Conservation (phyloP, 2,113 vertebrate genomes). For the Aegithalos caudatus region DNA sequence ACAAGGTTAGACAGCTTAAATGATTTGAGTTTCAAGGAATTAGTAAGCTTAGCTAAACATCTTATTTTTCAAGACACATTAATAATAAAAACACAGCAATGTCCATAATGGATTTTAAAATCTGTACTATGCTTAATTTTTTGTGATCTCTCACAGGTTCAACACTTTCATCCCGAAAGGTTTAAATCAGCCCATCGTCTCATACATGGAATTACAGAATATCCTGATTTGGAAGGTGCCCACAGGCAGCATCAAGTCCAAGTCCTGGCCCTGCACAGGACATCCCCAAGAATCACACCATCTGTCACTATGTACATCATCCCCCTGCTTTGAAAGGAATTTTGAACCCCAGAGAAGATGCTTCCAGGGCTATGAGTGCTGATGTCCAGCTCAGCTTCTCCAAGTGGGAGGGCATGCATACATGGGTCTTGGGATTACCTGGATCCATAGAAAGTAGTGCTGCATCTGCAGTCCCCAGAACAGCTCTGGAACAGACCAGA, state of each 20-base stretch:
- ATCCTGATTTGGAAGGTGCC: not conserved
- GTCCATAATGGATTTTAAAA: conserved; percentile 18
- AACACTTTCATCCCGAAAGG: conserved; percentile 70
- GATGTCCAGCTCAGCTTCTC: not conserved
- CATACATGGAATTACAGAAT: not conserved
- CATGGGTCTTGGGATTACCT: accelerated
- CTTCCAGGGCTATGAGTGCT: conserved; percentile 64
- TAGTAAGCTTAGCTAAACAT: conserved; percentile 72
- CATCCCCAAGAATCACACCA: not conserved
- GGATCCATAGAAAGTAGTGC: not conserved
- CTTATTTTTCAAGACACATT: conserved; percentile 71
- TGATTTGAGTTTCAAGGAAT: conserved; percentile 76
- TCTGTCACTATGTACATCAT: conserved; percentile 10
- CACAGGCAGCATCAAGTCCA: not conserved
- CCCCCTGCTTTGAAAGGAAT: conserved; percentile 54
- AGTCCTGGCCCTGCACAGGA: not conserved
- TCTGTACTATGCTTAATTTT: not conserved
- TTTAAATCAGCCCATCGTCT: conserved; percentile 63
- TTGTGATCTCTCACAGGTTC: conserved; percentile 53
- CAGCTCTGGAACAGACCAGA: not conserved
- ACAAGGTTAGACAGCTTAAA: conserved; percentile 76
- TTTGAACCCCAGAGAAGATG: conserved; percentile 68
- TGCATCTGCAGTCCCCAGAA: not conserved
- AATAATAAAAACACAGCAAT: conserved; percentile 21
- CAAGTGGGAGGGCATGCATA: not conserved